A percentile compares a stretch with the other conserved stretches of the same genome.
These are phyloP conservation scores for Patella caerulea DNA, from an alignment of 2,888 invertebrate genomes.

Conservation along the genomic window DNA sequence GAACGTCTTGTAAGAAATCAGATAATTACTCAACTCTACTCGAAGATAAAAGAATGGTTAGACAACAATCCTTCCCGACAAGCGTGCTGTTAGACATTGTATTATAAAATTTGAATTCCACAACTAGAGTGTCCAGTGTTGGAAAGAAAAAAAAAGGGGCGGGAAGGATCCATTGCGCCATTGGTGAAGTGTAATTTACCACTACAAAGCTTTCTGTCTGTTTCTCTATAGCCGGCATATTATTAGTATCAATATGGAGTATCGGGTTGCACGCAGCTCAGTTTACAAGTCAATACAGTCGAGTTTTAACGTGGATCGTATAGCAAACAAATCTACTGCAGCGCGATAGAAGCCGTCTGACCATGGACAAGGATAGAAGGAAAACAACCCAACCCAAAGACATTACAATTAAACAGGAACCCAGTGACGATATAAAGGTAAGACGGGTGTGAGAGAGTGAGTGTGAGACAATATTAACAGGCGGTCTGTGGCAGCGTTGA, in stretches of 20 bases:
- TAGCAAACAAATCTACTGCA: slow-evolving; percentile 24
- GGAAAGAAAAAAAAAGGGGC: not conserved
- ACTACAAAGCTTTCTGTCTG: slow-evolving; percentile 29
- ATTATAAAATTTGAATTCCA: too few species aligned
- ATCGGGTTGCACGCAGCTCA: slow-evolving; percentile 40
- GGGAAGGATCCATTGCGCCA: slow-evolving; percentile 25
- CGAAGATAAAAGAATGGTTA: too few species aligned
- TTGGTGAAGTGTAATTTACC: slow-evolving; percentile 26
- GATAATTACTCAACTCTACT: too few species aligned
- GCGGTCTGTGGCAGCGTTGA: too few species aligned
- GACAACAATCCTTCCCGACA: too few species aligned
- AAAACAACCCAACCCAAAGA: slow-evolving; percentile 6
- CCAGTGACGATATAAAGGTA: slow-evolving; percentile 33
- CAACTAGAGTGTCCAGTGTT: not conserved
- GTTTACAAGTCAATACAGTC: slow-evolving; percentile 41
- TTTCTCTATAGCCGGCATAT: slow-evolving; percentile 38
- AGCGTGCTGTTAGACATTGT: too few species aligned
- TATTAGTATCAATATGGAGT: slow-evolving; percentile 45
- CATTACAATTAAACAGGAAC: slow-evolving; percentile 24
- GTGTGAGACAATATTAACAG: too few species aligned
- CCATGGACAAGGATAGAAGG: slow-evolving; percentile 10
- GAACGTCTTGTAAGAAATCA: too few species aligned
- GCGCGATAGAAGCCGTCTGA: slow-evolving; percentile 14
- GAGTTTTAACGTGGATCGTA: slow-evolving; percentile 41
- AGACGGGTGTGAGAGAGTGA: not conserved